Evolutionary conservation across 2,113 vertebrate species (phyloP).

Genomic region (Ciconia maguari): DNA sequence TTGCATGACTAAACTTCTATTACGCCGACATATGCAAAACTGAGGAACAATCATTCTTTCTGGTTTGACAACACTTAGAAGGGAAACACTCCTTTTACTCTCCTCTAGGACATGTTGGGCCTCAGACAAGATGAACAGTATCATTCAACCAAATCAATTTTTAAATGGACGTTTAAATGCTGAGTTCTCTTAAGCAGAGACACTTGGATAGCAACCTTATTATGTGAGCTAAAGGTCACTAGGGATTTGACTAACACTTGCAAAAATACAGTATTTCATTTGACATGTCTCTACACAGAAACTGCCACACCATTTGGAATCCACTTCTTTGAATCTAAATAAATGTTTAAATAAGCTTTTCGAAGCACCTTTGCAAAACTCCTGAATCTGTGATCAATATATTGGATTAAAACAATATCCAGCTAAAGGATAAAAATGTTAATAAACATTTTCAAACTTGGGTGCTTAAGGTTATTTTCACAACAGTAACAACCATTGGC

Average conservation of each 20-base stretch:
- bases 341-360: neutral
- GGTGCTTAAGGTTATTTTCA: neutral
- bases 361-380: neutral
- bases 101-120: neutral
- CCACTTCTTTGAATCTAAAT: neutral
- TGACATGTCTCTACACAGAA: neutral
- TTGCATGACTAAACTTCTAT: slow-evolving; percentile 75
- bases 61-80: slow-evolving; percentile 60
- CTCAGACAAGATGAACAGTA: slow-evolving; percentile 15
- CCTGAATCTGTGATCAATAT: neutral
- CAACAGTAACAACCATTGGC: neutral
- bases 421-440: neutral
- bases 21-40: slow-evolving; percentile 70
- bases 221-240: neutral
- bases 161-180: slow-evolving; percentile 36
- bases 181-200: slow-evolving; percentile 22
- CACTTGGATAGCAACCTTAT: neutral
- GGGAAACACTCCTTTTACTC: slow-evolving; percentile 47
- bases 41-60: slow-evolving; percentile 42
- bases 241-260: neutral
- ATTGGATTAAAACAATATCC: neutral
- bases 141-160: slow-evolving; percentile 21
- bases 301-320: neutral
- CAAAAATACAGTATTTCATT: neutral
- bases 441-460: neutral